Evolutionary conservation across 2,113 vertebrate genomes (phyloP), one percentile per base, ranked within the genome.

Genomic region (Phaethon lepturus): DNA sequence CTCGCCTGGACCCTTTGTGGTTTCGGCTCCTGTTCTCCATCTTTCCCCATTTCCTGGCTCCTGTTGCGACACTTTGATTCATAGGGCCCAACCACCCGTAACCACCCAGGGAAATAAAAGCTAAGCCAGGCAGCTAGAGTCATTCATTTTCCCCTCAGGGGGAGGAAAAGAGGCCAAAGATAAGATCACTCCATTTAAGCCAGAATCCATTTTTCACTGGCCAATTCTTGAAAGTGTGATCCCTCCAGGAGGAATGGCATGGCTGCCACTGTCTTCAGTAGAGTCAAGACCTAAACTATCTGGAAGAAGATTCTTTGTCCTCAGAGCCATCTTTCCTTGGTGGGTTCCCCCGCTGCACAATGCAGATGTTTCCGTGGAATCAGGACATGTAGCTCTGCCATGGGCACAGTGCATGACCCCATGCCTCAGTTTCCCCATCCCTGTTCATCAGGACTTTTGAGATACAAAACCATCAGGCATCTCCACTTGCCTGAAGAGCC

Each of bases 41-140:
- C 83, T 80, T 6, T 4, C 14, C 95, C 96, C 89, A 73, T 97
- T 98, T 98, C 98, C 98, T 98, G 97, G 90, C 96, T 95, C 95
- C 95, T 29, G 77, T 93, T 73, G 84, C 9, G n/a, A 73, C 91
- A 50, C 91, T 95, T 96, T 98, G 98, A 97, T 98, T 96, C 91
- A 89, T 77, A 74, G 90, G 44, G 97, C 85, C 90, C 82, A 90
- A 81, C 97, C 97, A 98, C 93, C 98, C 96, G 24, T 98, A 97
- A 98, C 98, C 95, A 95, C 67, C 52, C 93, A 56, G 97, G 98
- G 98, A 98, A 98, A 98, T 97, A 85, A 97, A 90, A 95, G 97
- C 95, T 93, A 82, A 87, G 74, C 33, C 88, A 83, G 95, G 68
- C 73, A 42, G 73, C 73, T n/a, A 19, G 0, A 5, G 82, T 95